Base-by-base conservation (phyloP, 2,797 vertebrate genomes). In the Lagocephalus sceleratus region DNA sequence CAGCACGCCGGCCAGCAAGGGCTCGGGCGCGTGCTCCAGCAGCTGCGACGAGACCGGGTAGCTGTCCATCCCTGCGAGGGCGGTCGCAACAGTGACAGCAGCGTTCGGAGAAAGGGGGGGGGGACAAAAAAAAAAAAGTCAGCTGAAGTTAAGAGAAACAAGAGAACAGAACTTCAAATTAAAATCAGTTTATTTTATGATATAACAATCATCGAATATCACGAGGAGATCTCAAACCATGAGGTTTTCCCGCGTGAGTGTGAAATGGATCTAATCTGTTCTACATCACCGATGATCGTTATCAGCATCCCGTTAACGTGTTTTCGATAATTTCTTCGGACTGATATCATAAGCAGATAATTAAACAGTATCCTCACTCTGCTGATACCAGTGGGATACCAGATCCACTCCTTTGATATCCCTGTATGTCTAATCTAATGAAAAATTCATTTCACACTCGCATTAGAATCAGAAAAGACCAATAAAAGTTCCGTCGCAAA, bases 1-100 rank as follows among this genome's bases (percentile, higher is more conserved):
- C 41, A 98, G 86, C 48, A 97, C 83, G 0, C 93, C 93, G 0
- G 92, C 93, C 81, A 97, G 78, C 47, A 98, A 85, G 0, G 93
- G 89, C 77, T 93, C 90, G 0, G 94, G 93, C 57, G 92, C 85
- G 0, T 90, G 85, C 66, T 94, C 93, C 0, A 91, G 88, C 45
- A 92, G 90, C 51, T 86, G 93, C 1, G 92, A 94, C 25, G 91
- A 90, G 5, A 91, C 88, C 0, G 91, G 91, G 51, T 91, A 90
- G 46, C 90, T 86, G 59, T 92, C 92, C 87, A 93, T 90, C 32
- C 92, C 96, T 96, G 90, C 12, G n/a, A 57, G 16, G 60, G 50
- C 3, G 9, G 47, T 42, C 60, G 43, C n/a, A 68, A 32, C 11
- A 57, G 26, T 16, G 22, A 19, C 45, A 54, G 57, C 47, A 20